These are phyloP conservation scores for Drosophila carrolli DNA, from an alignment of 1,140 invertebrate species.

Conservation along the genomic window DNA sequence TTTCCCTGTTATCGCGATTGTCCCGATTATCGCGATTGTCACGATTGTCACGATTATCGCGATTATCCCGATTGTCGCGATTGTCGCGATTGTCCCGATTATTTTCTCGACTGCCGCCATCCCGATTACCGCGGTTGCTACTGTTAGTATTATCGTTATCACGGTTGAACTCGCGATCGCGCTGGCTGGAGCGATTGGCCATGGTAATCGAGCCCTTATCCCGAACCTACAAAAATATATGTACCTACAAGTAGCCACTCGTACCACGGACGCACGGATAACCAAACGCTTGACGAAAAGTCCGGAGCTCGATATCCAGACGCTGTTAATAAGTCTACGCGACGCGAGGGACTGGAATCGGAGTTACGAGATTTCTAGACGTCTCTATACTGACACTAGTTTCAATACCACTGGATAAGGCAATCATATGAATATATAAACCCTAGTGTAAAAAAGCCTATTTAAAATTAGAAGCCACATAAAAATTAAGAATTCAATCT, in stretches of 20 bases:
- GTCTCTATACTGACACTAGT: conserved; percentile 24
- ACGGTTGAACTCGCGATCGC: conserved; percentile 36
- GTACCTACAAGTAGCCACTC: conserved; percentile 12
- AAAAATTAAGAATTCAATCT: too few species aligned
- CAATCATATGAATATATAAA: too few species aligned
- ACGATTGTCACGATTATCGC: background rate
- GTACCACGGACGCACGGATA: conserved; percentile 8
- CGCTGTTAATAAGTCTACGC: conserved; percentile 63
- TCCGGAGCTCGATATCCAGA: conserved; percentile 67
- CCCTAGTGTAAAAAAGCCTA: too few species aligned
- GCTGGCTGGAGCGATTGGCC: conserved; percentile 53
- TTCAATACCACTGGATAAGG: background rate
- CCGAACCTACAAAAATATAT: conserved; percentile 23
- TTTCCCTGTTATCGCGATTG: conserved; percentile 19
- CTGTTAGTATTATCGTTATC: background rate
- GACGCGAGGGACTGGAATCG: conserved; percentile 45
- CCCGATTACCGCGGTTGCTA: conserved; percentile 11
- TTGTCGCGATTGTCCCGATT: too few species aligned
- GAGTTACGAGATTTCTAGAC: too few species aligned
- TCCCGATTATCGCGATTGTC: conserved; percentile 13
- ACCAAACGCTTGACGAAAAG: conserved; percentile 31
- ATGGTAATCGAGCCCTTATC: conserved; percentile 35
- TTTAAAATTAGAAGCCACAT: too few species aligned
- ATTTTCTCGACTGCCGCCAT: conserved; percentile 5
- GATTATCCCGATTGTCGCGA: background rate